A percentile compares a stretch with the other conserved stretches of the same genome.
Conservation (phyloP, 2,113 vertebrate species). For the Pardalotus punctatus region DNA sequence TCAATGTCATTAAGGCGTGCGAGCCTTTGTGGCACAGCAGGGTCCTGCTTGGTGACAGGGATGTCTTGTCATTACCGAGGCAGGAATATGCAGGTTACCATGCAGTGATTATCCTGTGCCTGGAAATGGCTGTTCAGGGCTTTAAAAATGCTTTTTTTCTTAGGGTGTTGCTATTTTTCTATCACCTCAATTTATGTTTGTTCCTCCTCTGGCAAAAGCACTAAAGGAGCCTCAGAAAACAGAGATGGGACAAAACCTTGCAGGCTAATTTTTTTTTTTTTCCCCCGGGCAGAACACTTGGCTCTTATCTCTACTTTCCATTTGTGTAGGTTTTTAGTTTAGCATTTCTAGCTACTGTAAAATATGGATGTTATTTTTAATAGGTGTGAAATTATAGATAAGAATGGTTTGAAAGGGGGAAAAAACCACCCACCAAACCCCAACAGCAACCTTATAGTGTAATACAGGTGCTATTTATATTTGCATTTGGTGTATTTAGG, state of each 20-base stretch:
- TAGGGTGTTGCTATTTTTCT: background rate
- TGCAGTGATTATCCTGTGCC: background rate
- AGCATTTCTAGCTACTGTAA: background rate
- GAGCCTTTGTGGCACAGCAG: background rate
- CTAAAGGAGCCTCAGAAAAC: background rate
- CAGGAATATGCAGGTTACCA: background rate
- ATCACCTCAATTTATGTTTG: background rate
- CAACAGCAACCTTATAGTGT: background rate
- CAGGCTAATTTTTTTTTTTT: background rate
- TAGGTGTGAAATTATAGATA: background rate
- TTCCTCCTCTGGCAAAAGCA: background rate
- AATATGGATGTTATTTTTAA: background rate
- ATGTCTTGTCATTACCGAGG: background rate
- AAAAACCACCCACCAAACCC: background rate
- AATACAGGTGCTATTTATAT: background rate
- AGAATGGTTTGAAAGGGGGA: background rate
- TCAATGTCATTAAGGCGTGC: background rate
- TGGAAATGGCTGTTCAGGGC: background rate
- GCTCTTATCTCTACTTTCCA: background rate
- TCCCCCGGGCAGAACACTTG: background rate
- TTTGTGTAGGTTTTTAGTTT: background rate
- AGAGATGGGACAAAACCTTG: background rate
- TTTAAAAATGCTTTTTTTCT: background rate
- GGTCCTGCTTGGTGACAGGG: background rate
- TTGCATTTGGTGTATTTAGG: background rate